These are phyloP conservation scores for Cromileptes altivelis DNA, from an alignment of 2,113 vertebrate genomes.

Conservation along the genomic window DNA sequence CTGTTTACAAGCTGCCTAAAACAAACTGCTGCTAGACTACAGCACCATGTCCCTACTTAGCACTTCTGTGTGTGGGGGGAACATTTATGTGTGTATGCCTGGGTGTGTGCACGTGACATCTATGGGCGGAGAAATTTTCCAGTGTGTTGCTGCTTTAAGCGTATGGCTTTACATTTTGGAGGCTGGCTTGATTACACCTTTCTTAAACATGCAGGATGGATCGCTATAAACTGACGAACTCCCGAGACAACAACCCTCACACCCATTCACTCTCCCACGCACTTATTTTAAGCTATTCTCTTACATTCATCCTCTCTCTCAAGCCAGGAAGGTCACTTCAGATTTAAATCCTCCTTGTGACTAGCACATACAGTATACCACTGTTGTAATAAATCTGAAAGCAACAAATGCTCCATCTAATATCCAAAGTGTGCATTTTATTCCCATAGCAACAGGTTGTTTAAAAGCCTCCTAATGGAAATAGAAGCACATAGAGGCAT, in stretches of 20 bases:
- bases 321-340: slow-evolving; percentile 69
- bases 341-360: slow-evolving; percentile 76
- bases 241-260: slow-evolving; percentile 30
- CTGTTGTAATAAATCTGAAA: slow-evolving; percentile 76
- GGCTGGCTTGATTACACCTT: slow-evolving; percentile 25
- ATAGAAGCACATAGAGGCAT: slow-evolving; percentile 40
- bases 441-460: slow-evolving; percentile 55
- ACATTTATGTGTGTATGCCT: slow-evolving; percentile 6
- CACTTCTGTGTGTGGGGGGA: slow-evolving; percentile 45
- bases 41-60: slow-evolving; percentile 64
- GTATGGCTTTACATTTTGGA: slow-evolving; percentile 10
- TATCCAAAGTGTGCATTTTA: slow-evolving; percentile 72
- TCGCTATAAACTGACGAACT: slow-evolving; percentile 27
- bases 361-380: slow-evolving; percentile 47
- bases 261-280: slow-evolving; percentile 51
- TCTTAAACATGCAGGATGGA: slow-evolving; percentile 32
- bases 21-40: slow-evolving; percentile 74
- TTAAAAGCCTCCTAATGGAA: slow-evolving; percentile 72
- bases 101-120: slow-evolving; percentile 16
- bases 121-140: slow-evolving; percentile 19
- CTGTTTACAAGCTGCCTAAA: slow-evolving; percentile 80
- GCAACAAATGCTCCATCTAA: slow-evolving; percentile 73
- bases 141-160: slow-evolving; percentile 10
- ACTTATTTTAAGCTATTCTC: slow-evolving; percentile 55
- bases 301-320: slow-evolving; percentile 61